A percentile compares a stretch with the other conserved stretches of the same genome.
Evolutionary conservation across 1,140 invertebrate species (phyloP).

Genomic region (Gryllus bimaculatus): DNA sequence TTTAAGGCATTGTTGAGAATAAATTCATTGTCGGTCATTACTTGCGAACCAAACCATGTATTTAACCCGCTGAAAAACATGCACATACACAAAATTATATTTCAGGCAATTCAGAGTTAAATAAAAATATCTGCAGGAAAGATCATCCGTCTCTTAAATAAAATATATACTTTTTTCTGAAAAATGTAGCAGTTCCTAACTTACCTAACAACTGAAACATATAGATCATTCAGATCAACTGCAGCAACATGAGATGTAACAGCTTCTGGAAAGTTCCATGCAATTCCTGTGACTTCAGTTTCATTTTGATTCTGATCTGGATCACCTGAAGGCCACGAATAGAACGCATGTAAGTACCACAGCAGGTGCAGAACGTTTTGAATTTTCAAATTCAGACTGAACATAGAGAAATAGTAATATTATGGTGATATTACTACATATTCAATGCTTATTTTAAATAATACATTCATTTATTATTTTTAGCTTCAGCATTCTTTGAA

Average conservation of each 20-base stretch:
- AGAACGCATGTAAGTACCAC: no score
- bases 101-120: neutral
- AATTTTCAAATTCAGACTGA: no score
- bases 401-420: no score
- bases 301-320: slow-evolving; percentile 27
- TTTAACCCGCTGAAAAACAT: slow-evolving; percentile 40
- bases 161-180: no score
- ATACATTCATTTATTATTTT: no score
- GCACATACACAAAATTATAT: neutral
- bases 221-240: slow-evolving; percentile 55
- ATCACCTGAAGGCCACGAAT: slow-evolving; percentile 19
- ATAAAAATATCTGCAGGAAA: no score
- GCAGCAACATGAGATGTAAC: slow-evolving; percentile 49
- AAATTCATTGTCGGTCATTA: slow-evolving; percentile 38
- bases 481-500: no score
- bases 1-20: slow-evolving; percentile 34
- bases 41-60: slow-evolving; percentile 40
- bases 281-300: slow-evolving; percentile 27
- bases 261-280: slow-evolving; percentile 35
- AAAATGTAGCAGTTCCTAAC: slow-evolving; percentile 26
- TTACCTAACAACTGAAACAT: slow-evolving; percentile 61
- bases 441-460: no score
- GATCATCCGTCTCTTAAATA: no score
- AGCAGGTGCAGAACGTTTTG: no score
- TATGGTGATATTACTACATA: no score